Base-by-base conservation (phyloP, 30 jellyfish, hydroid and myxozoan species). In the Chironex yamaguchii region DNA sequence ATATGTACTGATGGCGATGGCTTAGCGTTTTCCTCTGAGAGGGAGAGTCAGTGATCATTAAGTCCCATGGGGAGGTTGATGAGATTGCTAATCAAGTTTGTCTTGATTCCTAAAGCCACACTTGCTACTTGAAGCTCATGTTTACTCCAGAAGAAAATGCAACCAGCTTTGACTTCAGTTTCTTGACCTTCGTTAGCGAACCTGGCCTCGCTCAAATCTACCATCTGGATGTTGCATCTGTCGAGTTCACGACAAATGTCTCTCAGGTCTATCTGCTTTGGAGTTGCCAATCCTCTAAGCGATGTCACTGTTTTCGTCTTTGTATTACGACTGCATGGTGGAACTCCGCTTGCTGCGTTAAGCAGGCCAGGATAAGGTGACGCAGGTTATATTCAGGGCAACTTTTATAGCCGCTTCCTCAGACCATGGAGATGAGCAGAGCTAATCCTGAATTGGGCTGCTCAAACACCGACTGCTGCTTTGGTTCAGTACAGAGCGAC, bases 41-140 rank as follows among this genome's bases (percentile, higher is more conserved):
- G 34, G 30, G 94, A 33, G 89, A 84, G 70, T 11, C 63, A 34
- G 21, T 85, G 85, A 52, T 81, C 89, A 54, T 52, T 67, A 24
- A 83, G 30, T n/a, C 68, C 81, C 36, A 25, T 42, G 2, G 82
- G 81, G 27, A 17, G 49, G 35, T 14, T 28, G 50, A 4, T 29
- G 22, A 67, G 81, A 33, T 70, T 42, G 25, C 52, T 49, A 9
- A 50, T 74, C 23, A 83, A 17, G 3, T 20, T 3, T 2, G 25
- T 4, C 67, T 53, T 83, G 25, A 83, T 52, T 68, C 88, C 93
- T 23, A 79, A 64, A 9, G 72, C 91, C 17, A 79, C 91, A 21
- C 91, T 62, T 27, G 58, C 58, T 42, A 6, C 58, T 6, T 17
- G 9, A 42, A 9, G 58, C 17, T 42, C 58, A 42, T 42, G 58